Base-by-base conservation (phyloP, 2,797 vertebrate species). In the Lepilemur ruficaudatus region DNA sequence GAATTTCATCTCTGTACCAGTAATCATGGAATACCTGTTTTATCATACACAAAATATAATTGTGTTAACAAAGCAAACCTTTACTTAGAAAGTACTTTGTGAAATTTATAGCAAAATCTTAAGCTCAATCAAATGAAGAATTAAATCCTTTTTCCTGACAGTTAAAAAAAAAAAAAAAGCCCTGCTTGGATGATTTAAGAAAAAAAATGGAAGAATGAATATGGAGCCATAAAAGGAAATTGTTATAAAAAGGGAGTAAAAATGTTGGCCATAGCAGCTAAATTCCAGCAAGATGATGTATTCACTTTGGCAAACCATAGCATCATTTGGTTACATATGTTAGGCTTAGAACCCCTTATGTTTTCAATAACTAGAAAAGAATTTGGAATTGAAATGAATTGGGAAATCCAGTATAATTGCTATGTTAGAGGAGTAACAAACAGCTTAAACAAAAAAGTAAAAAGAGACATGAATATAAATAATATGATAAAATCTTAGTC, bases 321-420 rank as follows among this genome's bases (percentile, higher is more conserved):
- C 13, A 81, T 75, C 80, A 63, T 89, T 91, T 50, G 32, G 32
- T 94, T 86, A 52, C 43, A 79, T 73, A 72, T 79, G 55, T 89
- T 79, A 73, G 30, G 18, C 57, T 82, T 94, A 69, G 17, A 28
- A 20, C 46, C 48, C 41, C 9, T 94, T 94, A 59, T 50, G 50
- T 48, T 92, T 92, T 69, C 18, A 93, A 90, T 69, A 97, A 30
- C 59, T 85, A 50, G 25, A 35, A 69, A 81, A 89, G 17, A 7
- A 86, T 83, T 50, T 72, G 70, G 83, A 97, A 93, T 91, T 30
- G 35, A 86, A 95, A 87, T 48, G 22, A 92, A 81, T 91, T 89
- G 65, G 57, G n/a, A 91, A 69, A 92, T 32, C 23, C n/a, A 20
- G 13, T 59, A 0, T 75, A 87, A 83, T 4, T 95, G 22, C 4